Conservation (phyloP, 1,140 invertebrate genomes). For the Drosophila lacertosa region DNA sequence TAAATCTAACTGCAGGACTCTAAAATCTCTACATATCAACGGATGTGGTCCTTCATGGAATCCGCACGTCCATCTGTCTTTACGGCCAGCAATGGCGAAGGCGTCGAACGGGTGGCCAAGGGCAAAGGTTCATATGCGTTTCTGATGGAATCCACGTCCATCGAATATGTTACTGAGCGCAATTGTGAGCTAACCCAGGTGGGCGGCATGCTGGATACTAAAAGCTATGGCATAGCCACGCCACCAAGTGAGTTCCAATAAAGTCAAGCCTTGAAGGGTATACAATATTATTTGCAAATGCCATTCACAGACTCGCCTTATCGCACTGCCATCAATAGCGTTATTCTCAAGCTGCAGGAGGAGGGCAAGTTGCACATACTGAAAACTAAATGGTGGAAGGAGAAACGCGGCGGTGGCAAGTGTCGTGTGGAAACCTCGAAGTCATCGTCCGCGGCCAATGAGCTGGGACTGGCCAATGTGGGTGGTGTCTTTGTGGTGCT, state of each 20-base stretch:
- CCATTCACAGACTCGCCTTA: conserved; percentile 91
- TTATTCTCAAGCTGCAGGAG: conserved; percentile 96
- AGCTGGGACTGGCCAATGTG: conserved; percentile 95
- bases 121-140: conserved; percentile 94
- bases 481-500: conserved; percentile 98
- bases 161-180: conserved; percentile 95
- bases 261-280: too few relatives aligned
- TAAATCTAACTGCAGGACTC: conserved; percentile 89
- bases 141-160: conserved; percentile 96
- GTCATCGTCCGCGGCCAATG: conserved; percentile 92
- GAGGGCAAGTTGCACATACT: conserved; percentile 95
- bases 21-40: conserved; percentile 95
- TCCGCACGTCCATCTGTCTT: conserved; percentile 93
- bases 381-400: conserved; percentile 98
- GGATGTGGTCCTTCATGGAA: conserved; percentile 97
- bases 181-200: conserved; percentile 96
- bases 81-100: conserved; percentile 92
- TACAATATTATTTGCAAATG: conserved; percentile 4
- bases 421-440: conserved; percentile 94
- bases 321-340: conserved; percentile 93
- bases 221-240: conserved; percentile 97
- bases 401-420: conserved; percentile 92
- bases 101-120: conserved; percentile 92
- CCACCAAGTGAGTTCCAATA: conserved; percentile 90
- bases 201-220: conserved; percentile 94